These are phyloP conservation scores for Odontamblyopus rebecca DNA, from an alignment of 2,797 vertebrate species.

Conservation along the genomic window DNA sequence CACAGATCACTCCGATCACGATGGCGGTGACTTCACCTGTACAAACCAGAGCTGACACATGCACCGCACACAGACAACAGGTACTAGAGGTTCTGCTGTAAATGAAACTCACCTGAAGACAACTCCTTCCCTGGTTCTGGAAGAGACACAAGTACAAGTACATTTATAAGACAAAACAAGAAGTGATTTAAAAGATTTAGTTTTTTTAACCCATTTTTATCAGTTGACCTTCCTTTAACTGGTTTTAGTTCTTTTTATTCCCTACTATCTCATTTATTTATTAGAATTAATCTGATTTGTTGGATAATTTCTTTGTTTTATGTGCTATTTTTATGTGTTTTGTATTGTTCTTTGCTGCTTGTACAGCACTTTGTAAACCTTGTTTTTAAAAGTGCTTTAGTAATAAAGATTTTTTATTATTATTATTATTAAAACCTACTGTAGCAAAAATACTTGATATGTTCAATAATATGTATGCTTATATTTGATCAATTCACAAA, in stretches of 20 bases:
- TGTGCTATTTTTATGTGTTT: too few species aligned
- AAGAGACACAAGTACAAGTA: conserved; percentile 17
- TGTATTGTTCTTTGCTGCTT: too few species aligned
- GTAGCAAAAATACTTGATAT: neutral
- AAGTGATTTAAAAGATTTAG: too few species aligned
- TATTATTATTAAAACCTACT: neutral
- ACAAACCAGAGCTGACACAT: neutral
- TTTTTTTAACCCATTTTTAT: too few species aligned
- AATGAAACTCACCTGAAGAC: conserved; percentile 66
- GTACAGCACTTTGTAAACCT: too few species aligned
- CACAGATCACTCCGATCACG: conserved; percentile 77
- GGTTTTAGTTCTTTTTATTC: too few species aligned
- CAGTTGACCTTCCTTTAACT: too few species aligned
- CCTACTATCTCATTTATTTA: too few species aligned
- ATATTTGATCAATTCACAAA: neutral
- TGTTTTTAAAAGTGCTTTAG: too few species aligned
- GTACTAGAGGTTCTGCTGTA: neutral
- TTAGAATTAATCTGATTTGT: too few species aligned
- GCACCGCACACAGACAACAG: neutral
- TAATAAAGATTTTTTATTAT: too few species aligned
- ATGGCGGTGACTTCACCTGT: conserved; percentile 80
- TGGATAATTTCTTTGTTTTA: too few species aligned
- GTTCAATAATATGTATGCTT: neutral
- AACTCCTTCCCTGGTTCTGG: conserved; percentile 71
- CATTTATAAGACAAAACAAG: neutral